A percentile compares a stretch with the other conserved stretches of the same genome.
These are phyloP conservation scores for Myripristis jacobus DNA, from an alignment of 2,797 vertebrate genomes.

Conservation along the genomic window DNA sequence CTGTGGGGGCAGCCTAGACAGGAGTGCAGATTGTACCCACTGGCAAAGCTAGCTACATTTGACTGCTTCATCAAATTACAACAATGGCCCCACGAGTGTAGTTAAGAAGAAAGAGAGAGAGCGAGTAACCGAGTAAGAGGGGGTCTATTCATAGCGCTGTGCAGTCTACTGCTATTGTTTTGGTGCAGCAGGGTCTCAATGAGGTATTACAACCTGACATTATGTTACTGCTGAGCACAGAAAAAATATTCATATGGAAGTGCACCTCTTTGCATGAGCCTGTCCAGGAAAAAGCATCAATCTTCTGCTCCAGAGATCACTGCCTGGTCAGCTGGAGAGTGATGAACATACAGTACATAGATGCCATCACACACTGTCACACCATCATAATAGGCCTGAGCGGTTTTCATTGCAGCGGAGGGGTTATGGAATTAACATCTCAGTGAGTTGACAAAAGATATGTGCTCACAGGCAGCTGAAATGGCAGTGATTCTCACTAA, in stretches of 20 bases:
- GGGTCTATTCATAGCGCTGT: slow-evolving; percentile 18
- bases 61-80: slow-evolving; percentile 71
- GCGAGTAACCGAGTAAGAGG: slow-evolving; percentile 1
- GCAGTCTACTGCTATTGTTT: slow-evolving; percentile 8
- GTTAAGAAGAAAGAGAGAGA: slow-evolving; percentile 11
- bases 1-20: slow-evolving; percentile 53
- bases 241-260: slow-evolving; percentile 22
- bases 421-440: slow-evolving; percentile 41
- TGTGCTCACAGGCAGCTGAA: slow-evolving; percentile 34
- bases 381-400: slow-evolving; percentile 28
- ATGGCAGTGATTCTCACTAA: slow-evolving; percentile 38
- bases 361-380: slow-evolving; percentile 30
- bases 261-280: slow-evolving; percentile 7
- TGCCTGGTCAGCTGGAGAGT: slow-evolving; percentile 46
- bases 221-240: slow-evolving; percentile 19
- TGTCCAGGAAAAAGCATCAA: slow-evolving; percentile 25
- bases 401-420: slow-evolving; percentile 31
- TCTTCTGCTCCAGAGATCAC: slow-evolving; percentile 45
- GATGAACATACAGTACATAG: slow-evolving; percentile 34
- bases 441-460: slow-evolving; percentile 44
- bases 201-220: slow-evolving; percentile 19
- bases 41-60: slow-evolving; percentile 59
- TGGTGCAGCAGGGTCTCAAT: slow-evolving; percentile 19
- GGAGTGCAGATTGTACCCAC: slow-evolving; percentile 53
- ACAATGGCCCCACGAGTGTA: slow-evolving; percentile 51